phyloP scores from a whole-genome alignment of 2,888 invertebrate species.

The Hoplodrina blanda region DNA sequence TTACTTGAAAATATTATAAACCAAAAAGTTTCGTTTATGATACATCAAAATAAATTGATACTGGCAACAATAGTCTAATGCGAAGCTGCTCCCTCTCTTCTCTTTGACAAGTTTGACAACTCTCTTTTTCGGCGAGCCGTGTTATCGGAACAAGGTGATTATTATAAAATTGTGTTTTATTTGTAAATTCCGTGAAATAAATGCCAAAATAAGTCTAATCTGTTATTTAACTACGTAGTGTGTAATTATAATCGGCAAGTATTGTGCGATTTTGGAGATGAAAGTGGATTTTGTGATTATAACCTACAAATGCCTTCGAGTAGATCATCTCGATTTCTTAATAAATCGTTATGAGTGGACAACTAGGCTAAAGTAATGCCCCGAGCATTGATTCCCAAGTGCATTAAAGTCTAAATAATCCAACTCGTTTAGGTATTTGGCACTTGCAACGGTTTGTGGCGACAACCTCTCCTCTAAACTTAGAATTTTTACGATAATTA shows the following conservation, averaged over 20 bases:
- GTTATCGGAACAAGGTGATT: slow-evolving; percentile 77
- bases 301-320: slow-evolving; percentile 75
- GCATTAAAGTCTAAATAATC: slow-evolving; percentile 62
- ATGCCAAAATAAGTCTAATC: slow-evolving; percentile 24
- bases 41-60: not conserved
- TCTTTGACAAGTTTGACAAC: slow-evolving; percentile 31
- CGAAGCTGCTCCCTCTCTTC: not conserved
- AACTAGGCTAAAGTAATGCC: slow-evolving; percentile 79
- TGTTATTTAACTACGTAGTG: not conserved
- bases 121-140: slow-evolving; percentile 77
- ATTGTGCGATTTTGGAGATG: slow-evolving; percentile 64
- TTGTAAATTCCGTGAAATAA: slow-evolving; percentile 58
- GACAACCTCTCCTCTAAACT: slow-evolving; percentile 67
- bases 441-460: slow-evolving; percentile 82
- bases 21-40: too few relatives aligned
- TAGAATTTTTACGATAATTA: not conserved
- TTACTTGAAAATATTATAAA: too few relatives aligned
- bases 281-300: slow-evolving; percentile 69
- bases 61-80: slow-evolving; percentile 21
- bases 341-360: slow-evolving; percentile 77
- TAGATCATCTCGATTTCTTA: slow-evolving; percentile 77
- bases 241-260: slow-evolving; percentile 29
- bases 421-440: slow-evolving; percentile 57
- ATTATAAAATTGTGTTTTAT: slow-evolving; percentile 28
- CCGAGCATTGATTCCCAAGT: slow-evolving; percentile 78